Base-by-base conservation (phyloP, 1,140 invertebrate genomes). In the Planococcus citri region DNA sequence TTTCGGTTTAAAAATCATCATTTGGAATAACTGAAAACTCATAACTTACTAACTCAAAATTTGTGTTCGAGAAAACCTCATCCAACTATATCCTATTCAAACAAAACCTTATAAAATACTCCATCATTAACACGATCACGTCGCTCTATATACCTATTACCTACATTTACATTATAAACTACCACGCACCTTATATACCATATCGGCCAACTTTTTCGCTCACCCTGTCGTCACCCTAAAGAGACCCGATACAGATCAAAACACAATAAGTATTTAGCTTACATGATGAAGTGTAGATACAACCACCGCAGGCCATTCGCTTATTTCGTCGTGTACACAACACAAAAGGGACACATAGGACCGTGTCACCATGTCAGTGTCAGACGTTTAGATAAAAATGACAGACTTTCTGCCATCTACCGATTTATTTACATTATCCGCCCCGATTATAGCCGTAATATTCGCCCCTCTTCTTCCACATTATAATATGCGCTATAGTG, bases 351-450 rank as follows among this genome's bases (percentile, higher is more conserved):
- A 64, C 25, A 51, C 3, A 33, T 33, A 58, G 4, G 60, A 64
- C 60, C 60, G 60, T 64, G 60, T 64, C 60, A 64, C 60, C 60
- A 64, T 64, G 60, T 64, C 60, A 64, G 60, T 27, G 60, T 64
- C 60, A 64, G 60, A 64, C 60, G 60, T 64, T 64, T 64, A 64
- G 60, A 64, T 64, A 64, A 64, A 64, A 64, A 64, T 64, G 60
- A 64, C 60, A 64, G 60, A 64, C 60, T 64, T 64, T 64, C 60
- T 64, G 60, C 60, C 60, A 64, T 64, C 60, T 64, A 64, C 60
- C 60, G 60, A 64, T 64, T 64, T 64, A 64, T 64, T 64, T 64
- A 64, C 60, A 64, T 64, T 64, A 64, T 64, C 60, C 60, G 60
- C 60, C 60, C 25, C 60, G 60, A 64, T 64, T 64, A 64, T 64